Conservation (phyloP, 2,888 invertebrate genomes). For the Amblyteles armatorius region DNA sequence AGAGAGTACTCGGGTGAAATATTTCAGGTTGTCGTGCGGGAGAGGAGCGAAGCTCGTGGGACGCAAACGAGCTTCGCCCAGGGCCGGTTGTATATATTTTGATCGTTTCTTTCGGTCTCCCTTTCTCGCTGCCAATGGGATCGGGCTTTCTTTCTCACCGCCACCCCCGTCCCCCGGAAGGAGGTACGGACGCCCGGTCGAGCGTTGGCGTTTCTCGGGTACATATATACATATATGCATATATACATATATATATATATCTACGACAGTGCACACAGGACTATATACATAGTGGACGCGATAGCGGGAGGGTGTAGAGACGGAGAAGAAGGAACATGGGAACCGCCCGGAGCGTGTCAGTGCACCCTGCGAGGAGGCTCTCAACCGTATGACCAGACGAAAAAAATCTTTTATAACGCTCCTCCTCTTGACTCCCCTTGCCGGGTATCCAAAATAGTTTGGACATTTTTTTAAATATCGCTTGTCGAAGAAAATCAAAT, state of each 20-base stretch:
- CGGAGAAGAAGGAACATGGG: slow-evolving; percentile 72
- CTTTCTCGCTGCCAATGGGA: slow-evolving; percentile 41
- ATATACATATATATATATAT: slow-evolving; percentile 55
- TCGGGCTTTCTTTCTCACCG: slow-evolving; percentile 40
- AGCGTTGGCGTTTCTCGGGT: slow-evolving; percentile 62
- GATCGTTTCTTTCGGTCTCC: slow-evolving; percentile 51
- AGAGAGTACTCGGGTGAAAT: slow-evolving; percentile 67
- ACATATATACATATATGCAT: slow-evolving; percentile 37
- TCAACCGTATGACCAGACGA: slow-evolving; percentile 68
- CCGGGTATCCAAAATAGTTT: background rate
- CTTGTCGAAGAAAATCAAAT: too few species aligned
- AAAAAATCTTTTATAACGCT: slow-evolving; percentile 45
- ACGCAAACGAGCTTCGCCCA: slow-evolving; percentile 67
- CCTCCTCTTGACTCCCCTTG: slow-evolving; percentile 24
- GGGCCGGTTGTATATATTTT: slow-evolving; percentile 62
- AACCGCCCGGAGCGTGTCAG: slow-evolving; percentile 79
- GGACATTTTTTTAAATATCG: background rate
- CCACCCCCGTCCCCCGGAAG: slow-evolving; percentile 56
- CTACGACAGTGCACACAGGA: slow-evolving; percentile 61
- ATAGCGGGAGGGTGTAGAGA: slow-evolving; percentile 58
- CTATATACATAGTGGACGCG: slow-evolving; percentile 63
- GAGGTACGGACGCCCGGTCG: slow-evolving; percentile 44
- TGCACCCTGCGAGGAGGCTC: slow-evolving; percentile 74
- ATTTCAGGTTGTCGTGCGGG: slow-evolving; percentile 58
- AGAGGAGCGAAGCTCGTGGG: slow-evolving; percentile 58